phyloP scores from a whole-genome alignment of 2,797 vertebrate genomes.

The Cynopterus sphinx region DNA sequence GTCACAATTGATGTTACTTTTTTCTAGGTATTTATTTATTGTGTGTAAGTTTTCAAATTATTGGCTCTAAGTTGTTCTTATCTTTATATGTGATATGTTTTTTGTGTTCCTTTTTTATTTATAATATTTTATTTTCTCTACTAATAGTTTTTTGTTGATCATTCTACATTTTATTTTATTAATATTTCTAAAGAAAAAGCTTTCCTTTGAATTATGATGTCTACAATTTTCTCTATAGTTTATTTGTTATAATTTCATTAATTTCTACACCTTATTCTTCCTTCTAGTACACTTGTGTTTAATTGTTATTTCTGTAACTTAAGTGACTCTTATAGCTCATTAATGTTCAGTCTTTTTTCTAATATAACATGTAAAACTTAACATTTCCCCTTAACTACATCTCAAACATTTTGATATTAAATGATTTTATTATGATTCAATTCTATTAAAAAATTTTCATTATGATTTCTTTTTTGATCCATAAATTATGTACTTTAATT shows the following conservation, averaged over 20 bases:
- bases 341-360: not conserved
- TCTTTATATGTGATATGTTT: not conserved
- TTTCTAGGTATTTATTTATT: not conserved
- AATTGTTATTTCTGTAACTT: not conserved
- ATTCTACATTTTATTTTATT: not conserved
- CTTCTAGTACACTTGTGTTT: not conserved
- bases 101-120: not conserved
- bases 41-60: not conserved
- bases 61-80: not conserved
- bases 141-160: not conserved
- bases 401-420: not conserved
- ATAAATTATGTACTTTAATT: not conserved
- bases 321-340: not conserved
- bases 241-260: not conserved
- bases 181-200: not conserved
- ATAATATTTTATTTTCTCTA: not conserved
- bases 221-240: not conserved
- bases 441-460: not conserved
- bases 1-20: not conserved
- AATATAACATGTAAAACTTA: not conserved
- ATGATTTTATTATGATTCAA: not conserved
- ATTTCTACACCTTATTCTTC: not conserved
- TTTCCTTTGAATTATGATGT: not conserved
- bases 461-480: not conserved
- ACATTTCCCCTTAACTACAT: not conserved